phyloP scores from a whole-genome alignment of 2,888 invertebrate genomes.

The Alcis repandata region DNA sequence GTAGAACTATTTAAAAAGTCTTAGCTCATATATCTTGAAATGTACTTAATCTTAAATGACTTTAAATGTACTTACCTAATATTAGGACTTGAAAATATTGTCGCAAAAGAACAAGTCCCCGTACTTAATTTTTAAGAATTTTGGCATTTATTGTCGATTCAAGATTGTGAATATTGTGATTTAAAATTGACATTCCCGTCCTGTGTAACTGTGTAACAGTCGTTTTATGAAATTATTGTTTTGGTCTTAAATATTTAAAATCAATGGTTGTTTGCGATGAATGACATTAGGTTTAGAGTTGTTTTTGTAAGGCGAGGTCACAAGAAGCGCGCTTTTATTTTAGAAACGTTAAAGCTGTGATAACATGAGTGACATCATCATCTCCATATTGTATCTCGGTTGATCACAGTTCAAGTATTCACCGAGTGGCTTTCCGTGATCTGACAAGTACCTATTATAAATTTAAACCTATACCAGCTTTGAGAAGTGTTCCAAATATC shows the following conservation, averaged over 20 bases:
- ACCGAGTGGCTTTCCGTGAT: conserved; percentile 12
- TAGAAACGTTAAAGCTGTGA: conserved; percentile 8
- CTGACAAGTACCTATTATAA: background rate
- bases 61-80: background rate
- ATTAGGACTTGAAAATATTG: too few species aligned
- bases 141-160: conserved; percentile 30
- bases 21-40: background rate
- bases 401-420: background rate
- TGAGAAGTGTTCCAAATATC: conserved; percentile 39
- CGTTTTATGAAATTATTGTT: conserved; percentile 62
- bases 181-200: conserved; percentile 76
- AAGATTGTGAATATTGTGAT: conserved; percentile 67
- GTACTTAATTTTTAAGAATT: conserved; percentile 26
- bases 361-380: background rate
- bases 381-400: background rate
- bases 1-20: background rate
- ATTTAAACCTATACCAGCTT: conserved; percentile 27
- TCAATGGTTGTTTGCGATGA: conserved; percentile 64
- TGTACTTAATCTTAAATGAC: conserved; percentile 9
- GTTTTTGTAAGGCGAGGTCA: conserved; percentile 9
- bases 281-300: conserved; percentile 65
- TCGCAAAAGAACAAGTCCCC: conserved; percentile 21
- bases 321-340: conserved; percentile 1
- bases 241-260: conserved; percentile 72
- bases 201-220: conserved; percentile 60